Evolutionary conservation across 2,797 vertebrate species (phyloP), one percentile per base, ranked within the genome.

Genomic region (Denticeps clupeoides): DNA sequence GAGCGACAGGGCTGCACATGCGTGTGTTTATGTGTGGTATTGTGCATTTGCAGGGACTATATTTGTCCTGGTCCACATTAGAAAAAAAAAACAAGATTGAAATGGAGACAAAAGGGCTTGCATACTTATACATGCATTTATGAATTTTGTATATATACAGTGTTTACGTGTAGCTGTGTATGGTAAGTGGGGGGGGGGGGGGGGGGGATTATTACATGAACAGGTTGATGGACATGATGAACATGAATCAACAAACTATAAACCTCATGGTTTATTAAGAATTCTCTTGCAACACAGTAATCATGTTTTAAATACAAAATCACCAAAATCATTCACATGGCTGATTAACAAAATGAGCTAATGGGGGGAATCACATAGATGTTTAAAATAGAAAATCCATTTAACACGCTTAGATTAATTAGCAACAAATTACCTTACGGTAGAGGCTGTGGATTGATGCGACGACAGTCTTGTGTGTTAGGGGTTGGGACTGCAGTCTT

Each of bases 211-310:
- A 53, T 41, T 63, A 69, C 66, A 59, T 16, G 25, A 69, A 45
- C 62, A 72, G 65, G 78, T 72, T 71, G 65, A 77, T 62, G 52
- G 48, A 25, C 31, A 13, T 33, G 63, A 75, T 77, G 69, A 67
- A 61, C 61, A 75, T 71, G 65, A 45, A 60, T 44, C 60, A 54
- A 69, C 63, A 70, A 69, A n/a, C n/a, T n/a, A n/a, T n/a, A n/a
- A n/a, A n/a, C n/a, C n/a, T n/a, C n/a, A n/a, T n/a, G n/a, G n/a
- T n/a, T n/a, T n/a, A n/a, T n/a, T n/a, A n/a, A n/a, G n/a, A n/a
- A n/a, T n/a, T n/a, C n/a, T n/a, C n/a, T n/a, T n/a, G n/a, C n/a
- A n/a, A n/a, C n/a, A n/a, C n/a, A n/a, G n/a, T n/a, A n/a, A n/a
- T n/a, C n/a, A n/a, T n/a, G n/a, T n/a, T n/a, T n/a, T 21, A 42